Evolutionary conservation across 1,140 invertebrate species (phyloP).

Genomic region (Bombus pyrosoma): DNA sequence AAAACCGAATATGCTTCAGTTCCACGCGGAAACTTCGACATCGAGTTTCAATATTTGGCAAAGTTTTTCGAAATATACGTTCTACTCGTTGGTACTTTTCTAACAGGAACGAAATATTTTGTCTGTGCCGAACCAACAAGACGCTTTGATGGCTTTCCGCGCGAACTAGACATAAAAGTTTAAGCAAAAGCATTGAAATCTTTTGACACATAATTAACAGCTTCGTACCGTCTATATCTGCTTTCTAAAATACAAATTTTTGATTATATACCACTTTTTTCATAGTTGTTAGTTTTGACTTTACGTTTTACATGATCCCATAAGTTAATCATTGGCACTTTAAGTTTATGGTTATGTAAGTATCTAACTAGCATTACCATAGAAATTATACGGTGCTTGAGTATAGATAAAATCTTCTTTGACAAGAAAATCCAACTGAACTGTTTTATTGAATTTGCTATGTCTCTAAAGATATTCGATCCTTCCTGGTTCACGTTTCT

Average conservation of each 20-base stretch:
- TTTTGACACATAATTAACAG: not conserved
- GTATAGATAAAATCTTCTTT: not conserved
- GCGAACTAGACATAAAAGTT: not conserved
- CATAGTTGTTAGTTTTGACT: not conserved
- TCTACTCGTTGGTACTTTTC: not conserved
- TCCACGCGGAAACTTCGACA: constrained; percentile 14
- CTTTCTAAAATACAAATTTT: no score
- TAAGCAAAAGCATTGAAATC: not conserved
- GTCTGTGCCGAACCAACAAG: not conserved
- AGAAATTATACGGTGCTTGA: not conserved
- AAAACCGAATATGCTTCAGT: not conserved
- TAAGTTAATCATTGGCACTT: not conserved
- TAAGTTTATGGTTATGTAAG: not conserved
- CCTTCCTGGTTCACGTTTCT: not conserved
- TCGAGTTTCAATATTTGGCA: constrained; percentile 24
- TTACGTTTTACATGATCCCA: not conserved
- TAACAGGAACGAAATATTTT: constrained; percentile 9
- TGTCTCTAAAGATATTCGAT: not conserved
- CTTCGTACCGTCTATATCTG: not conserved
- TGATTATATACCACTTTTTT: not conserved
- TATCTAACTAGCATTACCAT: not conserved
- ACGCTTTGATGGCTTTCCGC: not conserved
- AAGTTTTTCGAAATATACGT: constrained; percentile 22
- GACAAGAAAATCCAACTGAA: not conserved
- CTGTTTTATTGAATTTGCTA: not conserved